These are phyloP conservation scores for Neoscelio sp. DNA, from an alignment of 2,888 invertebrate genomes.

Conservation along the genomic window DNA sequence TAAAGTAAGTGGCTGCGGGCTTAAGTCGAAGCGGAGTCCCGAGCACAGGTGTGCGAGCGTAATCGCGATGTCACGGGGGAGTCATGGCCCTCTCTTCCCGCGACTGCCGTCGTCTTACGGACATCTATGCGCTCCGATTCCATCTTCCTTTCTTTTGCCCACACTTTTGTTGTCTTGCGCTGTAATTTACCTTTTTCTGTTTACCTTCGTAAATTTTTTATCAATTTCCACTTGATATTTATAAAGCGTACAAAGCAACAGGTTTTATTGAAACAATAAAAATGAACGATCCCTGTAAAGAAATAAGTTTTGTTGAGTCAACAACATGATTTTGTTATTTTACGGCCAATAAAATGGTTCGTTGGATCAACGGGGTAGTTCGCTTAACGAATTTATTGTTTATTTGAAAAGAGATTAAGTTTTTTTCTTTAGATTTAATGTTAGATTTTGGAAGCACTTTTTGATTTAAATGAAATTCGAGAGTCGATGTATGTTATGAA, in stretches of 20 bases:
- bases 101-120: constrained; percentile 15
- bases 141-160: constrained; percentile 25
- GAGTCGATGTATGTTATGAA: no score
- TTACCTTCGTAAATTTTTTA: constrained; percentile 46
- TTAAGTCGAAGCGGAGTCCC: constrained; percentile 71
- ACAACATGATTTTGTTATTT: constrained; percentile 41
- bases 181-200: constrained; percentile 57
- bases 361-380: constrained; percentile 2
- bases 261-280: constrained; percentile 52
- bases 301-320: constrained; percentile 38
- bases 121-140: constrained; percentile 34
- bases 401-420: constrained; percentile 23
- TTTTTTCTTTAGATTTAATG: no score
- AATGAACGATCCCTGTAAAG: constrained; percentile 24
- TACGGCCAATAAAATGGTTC: constrained; percentile 39
- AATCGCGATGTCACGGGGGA: constrained; percentile 82
- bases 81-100: constrained; percentile 76
- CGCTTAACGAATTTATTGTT: constrained; percentile 37
- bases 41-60: constrained; percentile 81
- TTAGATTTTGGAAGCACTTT: no score
- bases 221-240: constrained; percentile 40
- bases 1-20: constrained; percentile 79
- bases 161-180: constrained; percentile 26
- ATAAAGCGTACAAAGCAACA: constrained; percentile 43
- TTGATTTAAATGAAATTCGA: constrained; percentile 2